Conservation (phyloP, 2,113 vertebrate genomes). For the Ia io region DNA sequence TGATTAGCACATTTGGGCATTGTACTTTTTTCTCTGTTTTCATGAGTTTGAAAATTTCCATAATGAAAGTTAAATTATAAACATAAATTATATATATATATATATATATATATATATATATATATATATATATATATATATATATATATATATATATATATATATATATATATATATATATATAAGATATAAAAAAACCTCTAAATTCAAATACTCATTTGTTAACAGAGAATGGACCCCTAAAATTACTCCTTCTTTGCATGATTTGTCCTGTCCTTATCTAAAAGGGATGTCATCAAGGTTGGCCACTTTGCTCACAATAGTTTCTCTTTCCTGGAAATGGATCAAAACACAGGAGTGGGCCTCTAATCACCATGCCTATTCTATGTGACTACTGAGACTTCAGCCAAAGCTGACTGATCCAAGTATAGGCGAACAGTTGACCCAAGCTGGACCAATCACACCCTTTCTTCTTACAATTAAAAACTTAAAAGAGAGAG, state of each 20-base stretch:
- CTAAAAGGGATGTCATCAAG: background rate
- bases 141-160: too few species aligned
- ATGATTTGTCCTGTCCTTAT: background rate
- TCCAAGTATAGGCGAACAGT: background rate
- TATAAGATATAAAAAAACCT: background rate
- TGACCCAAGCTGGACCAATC: background rate
- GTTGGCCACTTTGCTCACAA: background rate
- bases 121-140: too few species aligned
- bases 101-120: too few species aligned
- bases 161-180: background rate
- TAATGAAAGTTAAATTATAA: background rate
- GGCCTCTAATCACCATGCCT: background rate
- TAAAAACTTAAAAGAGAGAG: background rate
- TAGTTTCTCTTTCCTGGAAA: background rate
- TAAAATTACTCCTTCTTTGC: background rate
- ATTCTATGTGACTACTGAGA: background rate
- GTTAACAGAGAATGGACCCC: background rate
- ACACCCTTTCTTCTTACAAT: background rate
- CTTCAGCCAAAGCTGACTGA: background rate
- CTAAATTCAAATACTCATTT: background rate
- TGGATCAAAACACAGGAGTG: background rate
- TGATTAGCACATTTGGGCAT: background rate
- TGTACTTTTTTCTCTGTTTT: background rate
- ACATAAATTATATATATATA: background rate
- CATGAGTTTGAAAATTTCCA: background rate